Percentiles rank a stretch among this genome's conserved stretches.
Conservation (phyloP, 2,888 invertebrate genomes). For the Barypeithes pellucidus region DNA sequence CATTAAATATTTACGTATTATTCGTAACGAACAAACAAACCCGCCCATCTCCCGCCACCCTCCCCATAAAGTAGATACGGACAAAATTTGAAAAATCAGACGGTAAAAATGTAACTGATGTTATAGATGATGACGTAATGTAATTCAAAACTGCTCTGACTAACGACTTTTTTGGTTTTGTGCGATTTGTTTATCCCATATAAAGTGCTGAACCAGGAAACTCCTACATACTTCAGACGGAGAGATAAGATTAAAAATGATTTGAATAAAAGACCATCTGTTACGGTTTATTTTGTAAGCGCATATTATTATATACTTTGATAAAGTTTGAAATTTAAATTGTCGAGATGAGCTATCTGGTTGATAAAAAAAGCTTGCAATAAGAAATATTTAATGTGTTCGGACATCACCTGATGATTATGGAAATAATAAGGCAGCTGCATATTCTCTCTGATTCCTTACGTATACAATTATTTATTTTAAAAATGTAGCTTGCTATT, state of each 20-base stretch:
- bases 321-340: neutral
- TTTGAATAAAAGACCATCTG: conserved; percentile 14
- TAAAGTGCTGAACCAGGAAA: neutral
- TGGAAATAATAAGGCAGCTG: neutral
- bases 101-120: too few relatives aligned
- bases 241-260: neutral
- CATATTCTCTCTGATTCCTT: too few relatives aligned
- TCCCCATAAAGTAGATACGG: too few relatives aligned
- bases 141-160: too few relatives aligned
- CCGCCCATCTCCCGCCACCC: too few relatives aligned
- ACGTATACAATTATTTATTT: too few relatives aligned
- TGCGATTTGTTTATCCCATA: neutral
- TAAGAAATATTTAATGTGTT: neutral
- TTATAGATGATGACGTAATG: too few relatives aligned
- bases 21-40: too few relatives aligned
- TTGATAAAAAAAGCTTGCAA: neutral
- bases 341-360: neutral
- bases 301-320: conserved; percentile 12
- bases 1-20: too few relatives aligned
- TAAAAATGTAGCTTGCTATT: too few relatives aligned
- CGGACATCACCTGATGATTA: neutral
- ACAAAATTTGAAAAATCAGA: too few relatives aligned
- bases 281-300: conserved; percentile 1
- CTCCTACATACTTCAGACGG: neutral
- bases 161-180: too few relatives aligned